These are phyloP conservation scores for Thamnophis elegans DNA, from an alignment of 2,797 vertebrate species.

Conservation along the genomic window DNA sequence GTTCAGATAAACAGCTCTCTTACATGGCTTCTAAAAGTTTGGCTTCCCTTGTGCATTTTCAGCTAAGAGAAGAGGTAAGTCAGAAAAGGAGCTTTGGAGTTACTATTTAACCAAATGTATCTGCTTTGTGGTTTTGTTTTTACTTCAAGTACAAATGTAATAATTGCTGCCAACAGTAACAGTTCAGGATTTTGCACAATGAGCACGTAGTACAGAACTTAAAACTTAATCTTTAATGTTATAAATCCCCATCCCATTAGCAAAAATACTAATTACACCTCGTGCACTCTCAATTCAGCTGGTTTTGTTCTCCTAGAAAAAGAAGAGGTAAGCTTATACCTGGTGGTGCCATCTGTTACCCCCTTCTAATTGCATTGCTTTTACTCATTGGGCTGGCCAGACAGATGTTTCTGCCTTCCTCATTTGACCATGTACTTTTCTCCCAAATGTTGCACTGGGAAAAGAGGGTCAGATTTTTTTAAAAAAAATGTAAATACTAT, in stretches of 20 bases:
- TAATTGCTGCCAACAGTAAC: neutral
- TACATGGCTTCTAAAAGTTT: constrained; percentile 82
- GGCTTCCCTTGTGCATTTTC: constrained; percentile 73
- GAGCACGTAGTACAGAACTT: neutral
- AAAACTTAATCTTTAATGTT: neutral
- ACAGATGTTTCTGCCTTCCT: neutral
- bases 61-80: constrained; percentile 75
- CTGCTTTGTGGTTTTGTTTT: neutral
- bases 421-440: neutral
- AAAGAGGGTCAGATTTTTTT: neutral
- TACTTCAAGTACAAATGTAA: neutral
- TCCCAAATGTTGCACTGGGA: neutral
- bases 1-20: constrained; percentile 74
- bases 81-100: neutral
- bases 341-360: neutral
- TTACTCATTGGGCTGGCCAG: neutral
- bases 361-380: neutral
- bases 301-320: neutral
- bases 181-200: neutral
- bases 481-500: neutral
- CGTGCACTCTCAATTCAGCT: neutral
- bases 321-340: neutral
- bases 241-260: neutral
- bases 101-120: neutral
- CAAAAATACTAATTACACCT: neutral